Base-by-base conservation (phyloP, 2,113 vertebrate species). In the Proterorhinus semilunaris region DNA sequence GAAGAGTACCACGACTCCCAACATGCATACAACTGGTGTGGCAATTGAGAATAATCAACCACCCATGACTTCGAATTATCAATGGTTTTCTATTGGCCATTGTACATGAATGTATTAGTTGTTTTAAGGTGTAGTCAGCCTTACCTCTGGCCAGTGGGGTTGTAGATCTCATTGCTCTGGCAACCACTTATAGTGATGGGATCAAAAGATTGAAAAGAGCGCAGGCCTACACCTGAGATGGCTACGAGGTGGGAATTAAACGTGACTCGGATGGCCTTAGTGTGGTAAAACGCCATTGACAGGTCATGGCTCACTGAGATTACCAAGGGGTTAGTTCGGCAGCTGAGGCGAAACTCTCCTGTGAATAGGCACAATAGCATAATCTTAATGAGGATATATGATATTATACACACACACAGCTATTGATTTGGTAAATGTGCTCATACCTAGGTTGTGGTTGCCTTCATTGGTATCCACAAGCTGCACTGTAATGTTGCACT, bases 201-300 rank as follows among this genome's bases (percentile, higher is more conserved):
- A 93, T 99, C 98, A 88, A 99, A 99, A 91, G 95, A 96, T 92
- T 98, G 96, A 92, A 99, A 99, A 85, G 97, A 98, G 82, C 98
- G 96, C 83, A 99, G 91, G 89, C 95, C 98, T 79, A 99, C 94
- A 71, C 98, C 98, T 0, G 98, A 99, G 93, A 99, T 95, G 85
- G 98, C 98, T 76, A 99, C 95, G 65, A 95, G 91, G 68, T 88
- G 89, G 42, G 95, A 99, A 77, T 91, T 92, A 87, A 99, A 99
- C 89, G 91, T 94, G 86, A 99, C 94, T 80, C 95, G 91, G 75
- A 99, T 95, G 46, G 96, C 94, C 86, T 94, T 94, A 84, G 96
- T 99, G 91, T 95, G 95, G 93, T 98, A 99, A 93, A 99, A 99
- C 82, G 96, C 95, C 90, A 95, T 91, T 69, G 96, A 98, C 89